These are phyloP conservation scores for Nibea albiflora DNA, from an alignment of 2,113 vertebrate genomes.

Conservation along the genomic window DNA sequence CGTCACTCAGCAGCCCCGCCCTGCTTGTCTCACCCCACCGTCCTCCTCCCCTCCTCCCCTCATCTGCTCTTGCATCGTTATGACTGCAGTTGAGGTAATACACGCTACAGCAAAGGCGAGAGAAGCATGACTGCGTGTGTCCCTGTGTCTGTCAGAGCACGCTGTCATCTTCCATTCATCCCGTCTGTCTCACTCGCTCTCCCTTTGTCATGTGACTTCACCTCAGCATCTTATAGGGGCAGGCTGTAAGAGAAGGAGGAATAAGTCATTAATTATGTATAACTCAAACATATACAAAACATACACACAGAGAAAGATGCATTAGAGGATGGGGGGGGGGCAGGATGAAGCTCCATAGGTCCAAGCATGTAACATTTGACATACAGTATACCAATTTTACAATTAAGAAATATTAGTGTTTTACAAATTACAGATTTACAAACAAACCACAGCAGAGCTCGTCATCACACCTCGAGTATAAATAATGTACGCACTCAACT, in stretches of 20 bases:
- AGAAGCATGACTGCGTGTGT: slow-evolving; percentile 22
- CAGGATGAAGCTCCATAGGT: not conserved
- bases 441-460: not conserved
- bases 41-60: slow-evolving; percentile 33
- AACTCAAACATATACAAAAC: slow-evolving; percentile 9
- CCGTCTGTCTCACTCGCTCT: not conserved
- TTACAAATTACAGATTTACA: not conserved
- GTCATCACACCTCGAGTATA: not conserved
- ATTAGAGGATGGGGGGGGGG: not conserved
- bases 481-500: not conserved
- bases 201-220: slow-evolving; percentile 39
- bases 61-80: slow-evolving; percentile 46
- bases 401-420: not conserved
- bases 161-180: slow-evolving; percentile 43
- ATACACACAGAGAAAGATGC: not conserved
- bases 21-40: slow-evolving; percentile 63
- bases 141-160: slow-evolving; percentile 9
- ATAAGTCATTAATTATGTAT: slow-evolving; percentile 60
- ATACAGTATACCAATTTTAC: not conserved
- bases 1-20: slow-evolving; percentile 71
- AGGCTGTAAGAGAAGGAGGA: slow-evolving; percentile 23
- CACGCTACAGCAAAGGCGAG: slow-evolving; percentile 36
- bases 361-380: not conserved
- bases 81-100: slow-evolving; percentile 62
- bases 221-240: slow-evolving; percentile 34